Conservation (phyloP, 2,888 invertebrate species). For the Melipona bicolor region DNA sequence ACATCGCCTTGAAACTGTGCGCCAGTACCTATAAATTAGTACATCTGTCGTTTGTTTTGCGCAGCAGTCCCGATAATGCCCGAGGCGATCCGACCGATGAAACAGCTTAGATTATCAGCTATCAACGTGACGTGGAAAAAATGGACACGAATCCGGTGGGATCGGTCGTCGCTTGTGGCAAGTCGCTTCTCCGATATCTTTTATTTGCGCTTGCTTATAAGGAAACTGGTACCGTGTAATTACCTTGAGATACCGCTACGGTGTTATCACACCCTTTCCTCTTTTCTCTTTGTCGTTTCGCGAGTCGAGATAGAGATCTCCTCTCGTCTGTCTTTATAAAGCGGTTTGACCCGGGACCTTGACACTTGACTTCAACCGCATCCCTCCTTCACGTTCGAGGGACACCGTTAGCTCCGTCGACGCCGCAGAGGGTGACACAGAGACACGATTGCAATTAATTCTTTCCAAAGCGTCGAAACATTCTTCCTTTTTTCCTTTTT, state of each 20-base stretch:
- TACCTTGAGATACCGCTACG: slow-evolving; percentile 66
- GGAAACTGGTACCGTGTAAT: slow-evolving; percentile 68
- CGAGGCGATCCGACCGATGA: background rate
- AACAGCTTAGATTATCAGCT: background rate
- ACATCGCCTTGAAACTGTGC: background rate
- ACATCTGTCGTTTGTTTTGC: background rate
- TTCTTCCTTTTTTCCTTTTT: too few relatives aligned
- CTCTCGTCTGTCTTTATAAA: slow-evolving; percentile 54
- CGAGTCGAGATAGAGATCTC: slow-evolving; percentile 52
- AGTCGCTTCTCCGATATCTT: slow-evolving; percentile 21
- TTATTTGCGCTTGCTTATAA: slow-evolving; percentile 52
- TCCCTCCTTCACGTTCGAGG: slow-evolving; percentile 39
- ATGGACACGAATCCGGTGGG: background rate
- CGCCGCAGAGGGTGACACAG: slow-evolving; percentile 6
- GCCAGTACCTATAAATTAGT: background rate
- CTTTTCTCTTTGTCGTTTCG: slow-evolving; percentile 56
- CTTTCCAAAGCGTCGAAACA: too few relatives aligned
- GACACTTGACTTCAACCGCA: slow-evolving; percentile 56
- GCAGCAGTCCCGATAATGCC: background rate
- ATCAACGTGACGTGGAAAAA: slow-evolving; percentile 29
- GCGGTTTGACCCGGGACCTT: slow-evolving; percentile 59
- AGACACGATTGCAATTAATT: too few relatives aligned
- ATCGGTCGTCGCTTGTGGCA: slow-evolving; percentile 13
- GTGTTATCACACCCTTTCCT: slow-evolving; percentile 62
- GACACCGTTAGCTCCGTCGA: slow-evolving; percentile 55